Base-by-base conservation (phyloP, 2,888 invertebrate species). In the Machimus rusticus region DNA sequence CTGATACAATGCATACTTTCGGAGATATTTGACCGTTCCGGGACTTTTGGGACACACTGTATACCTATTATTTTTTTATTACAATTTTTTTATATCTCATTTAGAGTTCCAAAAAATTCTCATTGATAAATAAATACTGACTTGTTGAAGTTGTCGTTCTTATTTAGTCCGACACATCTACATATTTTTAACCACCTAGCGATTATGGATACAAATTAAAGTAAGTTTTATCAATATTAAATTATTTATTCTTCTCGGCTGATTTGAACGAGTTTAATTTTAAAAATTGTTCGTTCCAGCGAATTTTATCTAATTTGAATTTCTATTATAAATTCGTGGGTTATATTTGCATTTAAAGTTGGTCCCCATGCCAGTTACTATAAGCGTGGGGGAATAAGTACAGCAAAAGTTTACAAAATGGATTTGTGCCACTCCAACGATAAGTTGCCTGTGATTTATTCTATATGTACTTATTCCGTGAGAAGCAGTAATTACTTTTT, bases 401-500 rank as follows among this genome's bases (percentile, higher is more conserved):
- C 66, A 12, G 31, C 5, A 8, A 66, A 66, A 66, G 66, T 66
- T 66, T 23, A 66, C 12, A 66, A 66, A 66, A 28, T 66, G 66
- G 66, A 66, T 66, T 66, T 66, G 66, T 28, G 66, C 66, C 66
- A 66, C 66, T 66, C 66, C 28, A 66, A 28, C 66, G 66, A 66
- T 66, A 66, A 66, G 66, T 66, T 66, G 66, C 66, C 66, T 82
- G 82, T 57, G 82, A 82, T 82, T 82, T 82, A 82, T 82, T 82
- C 82, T 34, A 4, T 23, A n/a, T n/a, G n/a, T n/a, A 55, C 82
- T 82, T 57, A 82, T 66, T 82, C 19, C 66, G 51, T 57, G 66
- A 82, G 19, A 82, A 37, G 31, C 66, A 3, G 82, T 82, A 82
- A 82, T 82, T 82, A 82, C 82, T 82, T 82, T 82, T 82, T 66